These are phyloP conservation scores for Protophormia terraenovae DNA, from an alignment of 2,888 invertebrate genomes.

Conservation along the genomic window DNA sequence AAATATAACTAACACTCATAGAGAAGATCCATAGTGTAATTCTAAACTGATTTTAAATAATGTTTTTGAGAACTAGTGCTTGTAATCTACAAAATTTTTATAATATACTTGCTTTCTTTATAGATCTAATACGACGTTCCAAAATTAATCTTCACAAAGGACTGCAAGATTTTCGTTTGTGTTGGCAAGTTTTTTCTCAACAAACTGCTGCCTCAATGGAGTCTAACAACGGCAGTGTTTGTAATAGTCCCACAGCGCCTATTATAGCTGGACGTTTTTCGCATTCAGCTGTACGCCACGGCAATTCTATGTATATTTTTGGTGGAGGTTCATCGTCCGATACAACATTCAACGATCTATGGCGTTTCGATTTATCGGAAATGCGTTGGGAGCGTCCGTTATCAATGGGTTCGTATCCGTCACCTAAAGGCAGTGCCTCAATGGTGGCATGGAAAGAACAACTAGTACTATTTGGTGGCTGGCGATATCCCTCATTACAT, in stretches of 20 bases:
- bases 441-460: slow-evolving; percentile 93
- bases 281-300: slow-evolving; percentile 92
- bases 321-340: slow-evolving; percentile 97
- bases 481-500: slow-evolving; percentile 94
- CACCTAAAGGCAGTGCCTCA: slow-evolving; percentile 97
- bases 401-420: slow-evolving; percentile 91
- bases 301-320: slow-evolving; percentile 95
- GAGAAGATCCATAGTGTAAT: too few species aligned
- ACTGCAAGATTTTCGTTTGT: slow-evolving; percentile 88
- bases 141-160: slow-evolving; percentile 89
- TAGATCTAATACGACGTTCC: slow-evolving; percentile 91
- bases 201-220: slow-evolving; percentile 68
- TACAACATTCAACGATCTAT: slow-evolving; percentile 98
- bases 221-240: slow-evolving; percentile 80
- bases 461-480: slow-evolving; percentile 95
- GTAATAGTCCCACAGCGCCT: slow-evolving; percentile 81
- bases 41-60: too few species aligned
- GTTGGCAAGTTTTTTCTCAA: slow-evolving; percentile 86
- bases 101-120: slow-evolving; percentile 69
- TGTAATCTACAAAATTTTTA: too few species aligned
- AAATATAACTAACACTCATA: too few species aligned
- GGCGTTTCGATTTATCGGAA: slow-evolving; percentile 94
- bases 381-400: slow-evolving; percentile 92
- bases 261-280: slow-evolving; percentile 96
- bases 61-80: too few species aligned